Conservation (phyloP, 2,888 invertebrate species). For the Agrochola litura region DNA sequence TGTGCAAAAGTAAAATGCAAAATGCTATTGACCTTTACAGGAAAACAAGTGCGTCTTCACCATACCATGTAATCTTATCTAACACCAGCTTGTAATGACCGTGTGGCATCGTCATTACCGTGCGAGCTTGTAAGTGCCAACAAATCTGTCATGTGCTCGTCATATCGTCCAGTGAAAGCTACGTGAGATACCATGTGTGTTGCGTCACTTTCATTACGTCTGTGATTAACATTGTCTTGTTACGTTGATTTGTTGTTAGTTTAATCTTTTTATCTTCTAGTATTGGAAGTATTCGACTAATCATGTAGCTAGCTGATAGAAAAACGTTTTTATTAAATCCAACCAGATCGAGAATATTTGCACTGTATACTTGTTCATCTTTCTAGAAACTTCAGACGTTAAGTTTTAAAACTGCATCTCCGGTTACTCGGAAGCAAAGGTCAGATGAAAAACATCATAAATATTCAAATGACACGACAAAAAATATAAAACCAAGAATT, state of each 20-base stretch:
- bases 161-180: constrained; percentile 67
- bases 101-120: constrained; percentile 53
- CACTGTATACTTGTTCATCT: constrained; percentile 2
- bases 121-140: constrained; percentile 53
- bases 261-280: constrained; percentile 33
- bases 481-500: constrained; percentile 36
- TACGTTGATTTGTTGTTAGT: constrained; percentile 28
- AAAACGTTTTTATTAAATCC: background rate
- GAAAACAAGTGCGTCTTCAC: constrained; percentile 15
- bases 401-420: constrained; percentile 30
- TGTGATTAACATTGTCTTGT: constrained; percentile 54
- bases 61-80: constrained; percentile 53
- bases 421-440: constrained; percentile 44
- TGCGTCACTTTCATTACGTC: constrained; percentile 58
- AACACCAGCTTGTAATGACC: constrained; percentile 59
- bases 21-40: constrained; percentile 37
- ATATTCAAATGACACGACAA: constrained; percentile 44
- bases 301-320: background rate
- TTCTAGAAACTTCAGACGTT: constrained; percentile 20
- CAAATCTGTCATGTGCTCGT: constrained; percentile 66
- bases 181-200: constrained; percentile 51
- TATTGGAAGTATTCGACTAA: constrained; percentile 12
- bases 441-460: constrained; percentile 43
- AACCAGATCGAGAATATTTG: background rate
- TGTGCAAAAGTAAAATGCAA: constrained; percentile 11